These are phyloP conservation scores for Epicampocera succincta DNA, from an alignment of 2,888 invertebrate genomes.

Conservation along the genomic window DNA sequence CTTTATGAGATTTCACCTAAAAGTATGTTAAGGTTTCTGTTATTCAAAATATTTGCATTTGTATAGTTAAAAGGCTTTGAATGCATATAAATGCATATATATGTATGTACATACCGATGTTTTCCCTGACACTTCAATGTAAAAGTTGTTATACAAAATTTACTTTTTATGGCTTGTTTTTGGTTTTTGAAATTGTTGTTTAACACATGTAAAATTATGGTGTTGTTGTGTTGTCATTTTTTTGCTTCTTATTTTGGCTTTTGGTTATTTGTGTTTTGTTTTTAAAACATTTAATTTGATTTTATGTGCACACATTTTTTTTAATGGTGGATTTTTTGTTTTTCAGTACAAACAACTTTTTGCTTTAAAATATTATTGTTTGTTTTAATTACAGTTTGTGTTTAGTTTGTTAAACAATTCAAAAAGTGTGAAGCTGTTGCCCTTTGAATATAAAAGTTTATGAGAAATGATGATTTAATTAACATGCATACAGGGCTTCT, in stretches of 20 bases:
- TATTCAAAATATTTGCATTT: conserved; percentile 45
- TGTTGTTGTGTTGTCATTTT: not conserved
- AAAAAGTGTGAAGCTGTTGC: no score
- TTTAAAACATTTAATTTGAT: conserved; percentile 17
- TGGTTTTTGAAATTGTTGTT: conserved; percentile 27
- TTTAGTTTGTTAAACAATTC: conserved; percentile 16
- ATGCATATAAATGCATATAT: not conserved
- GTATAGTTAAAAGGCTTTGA: not conserved
- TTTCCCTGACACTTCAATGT: not conserved
- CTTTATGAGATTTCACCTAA: conserved; percentile 48
- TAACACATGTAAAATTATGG: conserved; percentile 44
- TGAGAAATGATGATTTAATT: no score
- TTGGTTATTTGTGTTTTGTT: conserved; percentile 17
- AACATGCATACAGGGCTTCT: no score
- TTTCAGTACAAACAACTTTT: not conserved
- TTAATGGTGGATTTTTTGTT: not conserved
- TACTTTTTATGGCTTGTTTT: conserved; percentile 26
- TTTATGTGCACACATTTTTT: not conserved
- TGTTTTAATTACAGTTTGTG: conserved; percentile 52
- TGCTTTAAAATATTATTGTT: conserved; percentile 9
- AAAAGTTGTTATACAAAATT: conserved; percentile 12
- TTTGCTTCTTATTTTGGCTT: not conserved
- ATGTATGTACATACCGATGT: no score
- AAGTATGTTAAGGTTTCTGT: conserved; percentile 61
- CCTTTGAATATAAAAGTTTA: no score